Evolutionary conservation across 1,140 invertebrate genomes (phyloP).

Genomic region (Drosophila cardini): DNA sequence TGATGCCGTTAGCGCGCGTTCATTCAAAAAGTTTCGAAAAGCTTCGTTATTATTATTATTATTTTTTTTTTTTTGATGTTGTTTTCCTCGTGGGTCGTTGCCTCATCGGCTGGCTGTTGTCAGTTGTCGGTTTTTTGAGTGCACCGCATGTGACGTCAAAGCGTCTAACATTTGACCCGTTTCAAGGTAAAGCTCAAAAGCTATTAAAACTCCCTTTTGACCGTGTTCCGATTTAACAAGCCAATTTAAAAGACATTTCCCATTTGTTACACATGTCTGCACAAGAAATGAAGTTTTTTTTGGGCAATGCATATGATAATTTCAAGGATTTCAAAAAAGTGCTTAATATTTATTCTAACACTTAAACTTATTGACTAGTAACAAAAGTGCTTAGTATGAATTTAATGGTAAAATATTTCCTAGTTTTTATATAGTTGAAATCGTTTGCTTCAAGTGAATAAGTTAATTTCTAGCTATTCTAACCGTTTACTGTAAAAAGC

Average conservation of each 20-base stretch:
- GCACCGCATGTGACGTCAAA: conserved; percentile 16
- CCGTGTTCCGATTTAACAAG: not conserved
- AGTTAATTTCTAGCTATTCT: no score
- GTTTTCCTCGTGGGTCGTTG: conserved; percentile 22
- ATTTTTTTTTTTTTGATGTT: not conserved
- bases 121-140: not conserved
- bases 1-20: conserved; percentile 24
- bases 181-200: conserved; percentile 5
- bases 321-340: no score
- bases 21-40: not conserved
- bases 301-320: no score
- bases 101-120: conserved; percentile 1
- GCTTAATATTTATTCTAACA: no score
- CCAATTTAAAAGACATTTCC: not conserved
- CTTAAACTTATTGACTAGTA: no score
- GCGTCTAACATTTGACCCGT: conserved; percentile 1
- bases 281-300: no score
- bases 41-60: not conserved
- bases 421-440: no score
- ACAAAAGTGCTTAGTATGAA: no score
- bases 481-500: no score
- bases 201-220: not conserved
- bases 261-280: no score
- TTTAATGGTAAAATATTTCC: no score
- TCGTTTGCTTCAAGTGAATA: no score